Percentiles rank a stretch among this genome's conserved stretches.
These are phyloP conservation scores for Hydraecia micacea DNA, from an alignment of 2,888 invertebrate species.

Conservation along the genomic window DNA sequence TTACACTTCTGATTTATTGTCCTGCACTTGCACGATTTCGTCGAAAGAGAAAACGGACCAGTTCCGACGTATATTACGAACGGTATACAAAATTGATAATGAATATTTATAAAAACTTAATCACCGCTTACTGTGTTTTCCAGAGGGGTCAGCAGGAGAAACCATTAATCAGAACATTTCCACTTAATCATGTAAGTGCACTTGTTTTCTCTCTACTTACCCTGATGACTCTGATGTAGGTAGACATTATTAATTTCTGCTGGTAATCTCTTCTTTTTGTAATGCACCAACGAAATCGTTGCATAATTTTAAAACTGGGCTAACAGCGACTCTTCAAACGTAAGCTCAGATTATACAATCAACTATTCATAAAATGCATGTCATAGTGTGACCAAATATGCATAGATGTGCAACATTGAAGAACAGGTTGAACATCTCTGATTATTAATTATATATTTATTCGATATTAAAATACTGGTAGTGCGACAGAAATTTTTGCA, in stretches of 20 bases:
- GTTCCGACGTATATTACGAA: conserved; percentile 86
- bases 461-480: conserved; percentile 18
- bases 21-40: conserved; percentile 88
- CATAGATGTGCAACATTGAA: conserved; percentile 41
- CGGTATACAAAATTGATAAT: conserved; percentile 88
- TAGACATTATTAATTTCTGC: conserved; percentile 76
- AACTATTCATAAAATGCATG: conserved; percentile 40
- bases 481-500: conserved; percentile 31
- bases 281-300: conserved; percentile 39
- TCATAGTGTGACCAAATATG: conserved; percentile 30
- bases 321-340: conserved; percentile 27
- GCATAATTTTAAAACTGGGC: conserved; percentile 49
- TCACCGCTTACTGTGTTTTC: conserved; percentile 83
- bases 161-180: conserved; percentile 87
- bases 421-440: conserved; percentile 20
- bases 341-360: conserved; percentile 30
- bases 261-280: conserved; percentile 68
- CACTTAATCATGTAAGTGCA: conserved; percentile 83
- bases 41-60: conserved; percentile 90
- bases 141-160: conserved; percentile 82
- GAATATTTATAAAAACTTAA: conserved; percentile 89
- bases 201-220: conserved; percentile 75
- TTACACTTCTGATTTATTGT: conserved; percentile 90
- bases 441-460: conserved; percentile 25
- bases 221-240: conserved; percentile 69